Conservation (phyloP, 2,797 vertebrate genomes). For the Lithobates sylvaticus region DNA sequence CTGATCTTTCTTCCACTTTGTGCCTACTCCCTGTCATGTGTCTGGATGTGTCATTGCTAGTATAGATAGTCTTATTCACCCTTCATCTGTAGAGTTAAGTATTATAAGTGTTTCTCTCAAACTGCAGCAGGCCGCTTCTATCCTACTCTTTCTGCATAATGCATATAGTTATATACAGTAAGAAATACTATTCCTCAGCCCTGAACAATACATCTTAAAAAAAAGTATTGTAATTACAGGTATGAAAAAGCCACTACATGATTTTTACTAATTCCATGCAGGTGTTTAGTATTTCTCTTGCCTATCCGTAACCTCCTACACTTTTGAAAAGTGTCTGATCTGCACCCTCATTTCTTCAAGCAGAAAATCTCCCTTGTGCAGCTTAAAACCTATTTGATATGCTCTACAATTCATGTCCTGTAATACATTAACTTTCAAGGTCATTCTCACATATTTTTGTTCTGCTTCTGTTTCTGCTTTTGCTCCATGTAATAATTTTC, state of each 20-base stretch:
- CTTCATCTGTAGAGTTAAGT: too few species aligned
- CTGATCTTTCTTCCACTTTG: too few species aligned
- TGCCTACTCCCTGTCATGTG: too few species aligned
- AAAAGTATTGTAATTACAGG: background rate
- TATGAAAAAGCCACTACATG: background rate
- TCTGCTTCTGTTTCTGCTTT: background rate
- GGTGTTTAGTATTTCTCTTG: background rate
- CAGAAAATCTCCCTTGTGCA: constrained; percentile 3
- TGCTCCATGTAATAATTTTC: background rate
- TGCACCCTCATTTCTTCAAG: constrained; percentile 15
- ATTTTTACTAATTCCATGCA: background rate
- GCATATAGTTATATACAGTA: too few species aligned
- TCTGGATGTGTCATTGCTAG: too few species aligned
- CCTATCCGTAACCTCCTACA: constrained; percentile 2
- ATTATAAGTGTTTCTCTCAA: too few species aligned
- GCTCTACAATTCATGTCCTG: background rate
- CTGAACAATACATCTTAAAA: background rate
- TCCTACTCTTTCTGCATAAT: too few species aligned
- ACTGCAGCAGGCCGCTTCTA: too few species aligned
- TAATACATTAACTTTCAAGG: constrained; percentile 30
- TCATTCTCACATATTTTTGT: constrained; percentile 2
- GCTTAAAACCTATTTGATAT: constrained; percentile 9
- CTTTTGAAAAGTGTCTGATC: constrained; percentile 33
- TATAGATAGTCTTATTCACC: too few species aligned
- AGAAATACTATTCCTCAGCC: too few species aligned